These are phyloP conservation scores for Betta splendens DNA, from an alignment of 2,797 vertebrate species.

Conservation along the genomic window DNA sequence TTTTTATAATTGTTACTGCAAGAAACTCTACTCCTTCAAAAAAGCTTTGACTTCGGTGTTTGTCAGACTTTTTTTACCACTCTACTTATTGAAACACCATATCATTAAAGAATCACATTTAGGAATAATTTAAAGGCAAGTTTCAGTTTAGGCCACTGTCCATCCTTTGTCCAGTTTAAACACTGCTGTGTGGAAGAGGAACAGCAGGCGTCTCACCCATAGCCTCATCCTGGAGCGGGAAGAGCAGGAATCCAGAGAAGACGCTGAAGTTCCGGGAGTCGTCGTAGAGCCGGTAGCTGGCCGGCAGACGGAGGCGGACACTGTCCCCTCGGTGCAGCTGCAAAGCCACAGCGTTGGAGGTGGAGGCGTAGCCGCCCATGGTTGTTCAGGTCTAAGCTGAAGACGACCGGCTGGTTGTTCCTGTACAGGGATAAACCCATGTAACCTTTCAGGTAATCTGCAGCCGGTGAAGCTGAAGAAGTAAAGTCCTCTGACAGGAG, in stretches of 20 bases:
- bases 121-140: no score
- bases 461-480: constrained; percentile 72
- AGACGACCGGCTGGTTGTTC: constrained; percentile 63
- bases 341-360: constrained; percentile 31
- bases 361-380: constrained; percentile 70
- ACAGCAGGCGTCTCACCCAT: neutral
- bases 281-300: constrained; percentile 74
- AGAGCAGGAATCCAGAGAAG: constrained; percentile 72
- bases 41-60: constrained; percentile 20
- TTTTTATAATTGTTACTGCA: neutral
- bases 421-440: constrained; percentile 68
- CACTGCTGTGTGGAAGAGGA: no score
- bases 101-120: no score
- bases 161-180: no score
- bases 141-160: no score
- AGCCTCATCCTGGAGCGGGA: constrained; percentile 26
- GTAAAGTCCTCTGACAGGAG: constrained; percentile 68
- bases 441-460: constrained; percentile 74
- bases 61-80: neutral
- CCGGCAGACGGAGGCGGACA: constrained; percentile 62
- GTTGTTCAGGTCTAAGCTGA: constrained; percentile 66
- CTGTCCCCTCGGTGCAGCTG: constrained; percentile 53
- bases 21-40: constrained; percentile 23
- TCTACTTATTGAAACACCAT: no score
- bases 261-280: constrained; percentile 68